A percentile compares a stretch with the other conserved stretches of the same genome.
Evolutionary conservation across 1,140 invertebrate genomes (phyloP).

Genomic region (Pachypeltis micranthus): DNA sequence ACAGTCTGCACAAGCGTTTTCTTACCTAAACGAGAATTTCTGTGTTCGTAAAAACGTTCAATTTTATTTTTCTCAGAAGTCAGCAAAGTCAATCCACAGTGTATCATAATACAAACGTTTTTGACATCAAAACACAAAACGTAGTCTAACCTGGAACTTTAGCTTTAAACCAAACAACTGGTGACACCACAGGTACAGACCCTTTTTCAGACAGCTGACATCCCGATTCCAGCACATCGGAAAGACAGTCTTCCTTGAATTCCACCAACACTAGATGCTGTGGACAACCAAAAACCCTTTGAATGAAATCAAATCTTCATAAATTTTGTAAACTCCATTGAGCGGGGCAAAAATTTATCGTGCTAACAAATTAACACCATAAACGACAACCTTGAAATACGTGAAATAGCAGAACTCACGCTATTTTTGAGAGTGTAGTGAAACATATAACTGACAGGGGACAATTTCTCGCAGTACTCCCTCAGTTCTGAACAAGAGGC

Average conservation of each 20-base stretch:
- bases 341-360: too few species aligned
- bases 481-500: conserved; percentile 28
- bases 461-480: conserved; percentile 28
- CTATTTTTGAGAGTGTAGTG: conserved; percentile 28
- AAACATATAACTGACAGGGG: conserved; percentile 28
- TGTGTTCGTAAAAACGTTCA: too few species aligned
- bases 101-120: too few species aligned
- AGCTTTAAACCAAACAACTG: conserved; percentile 29
- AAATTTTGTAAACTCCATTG: too few species aligned
- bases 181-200: conserved; percentile 26
- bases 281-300: too few species aligned
- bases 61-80: conserved; percentile 14
- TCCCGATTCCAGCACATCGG: conserved; percentile 23
- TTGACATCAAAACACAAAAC: not conserved
- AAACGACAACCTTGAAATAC: conserved; percentile 13
- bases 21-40: too few species aligned
- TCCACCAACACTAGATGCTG: conserved; percentile 34
- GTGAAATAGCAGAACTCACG: conserved; percentile 18
- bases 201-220: conserved; percentile 26
- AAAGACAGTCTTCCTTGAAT: conserved; percentile 27
- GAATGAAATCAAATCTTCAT: too few species aligned
- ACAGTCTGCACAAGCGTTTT: too few species aligned
- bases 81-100: too few species aligned
- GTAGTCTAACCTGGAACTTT: not conserved
- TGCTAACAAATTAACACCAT: conserved; percentile 10